Percentiles rank a stretch among this genome's conserved stretches.
Conservation (phyloP, 2,888 invertebrate genomes). For the Meandrusa payeni region DNA sequence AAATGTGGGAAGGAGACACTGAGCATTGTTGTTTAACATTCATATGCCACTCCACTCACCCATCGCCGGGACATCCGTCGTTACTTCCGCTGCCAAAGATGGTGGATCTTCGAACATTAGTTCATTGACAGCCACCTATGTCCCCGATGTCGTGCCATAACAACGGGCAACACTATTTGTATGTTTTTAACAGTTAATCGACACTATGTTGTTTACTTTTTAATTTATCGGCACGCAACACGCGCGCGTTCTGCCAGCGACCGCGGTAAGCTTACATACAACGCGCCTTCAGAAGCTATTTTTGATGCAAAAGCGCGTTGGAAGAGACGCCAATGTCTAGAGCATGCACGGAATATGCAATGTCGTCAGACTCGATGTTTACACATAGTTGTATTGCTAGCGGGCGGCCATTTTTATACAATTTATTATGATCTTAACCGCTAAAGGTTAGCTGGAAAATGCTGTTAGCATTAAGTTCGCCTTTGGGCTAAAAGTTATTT, state of each 20-base stretch:
- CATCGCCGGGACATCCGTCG: slow-evolving; percentile 78
- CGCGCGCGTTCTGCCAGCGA: slow-evolving; percentile 64
- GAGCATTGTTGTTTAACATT: slow-evolving; percentile 73
- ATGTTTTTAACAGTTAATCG: slow-evolving; percentile 34
- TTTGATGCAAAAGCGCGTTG: slow-evolving; percentile 78
- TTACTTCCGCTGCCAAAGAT: slow-evolving; percentile 79
- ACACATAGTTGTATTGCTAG: slow-evolving; percentile 31
- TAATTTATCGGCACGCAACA: slow-evolving; percentile 33
- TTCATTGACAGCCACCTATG: slow-evolving; percentile 69
- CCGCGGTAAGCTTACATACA: slow-evolving; percentile 70
- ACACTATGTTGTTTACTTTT: slow-evolving; percentile 33
- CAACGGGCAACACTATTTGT: slow-evolving; percentile 40
- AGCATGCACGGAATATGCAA: slow-evolving; percentile 80
- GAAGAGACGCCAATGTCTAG: slow-evolving; percentile 78
- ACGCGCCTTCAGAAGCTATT: slow-evolving; percentile 76
- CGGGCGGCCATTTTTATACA: slow-evolving; percentile 14
- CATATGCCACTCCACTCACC: slow-evolving; percentile 73
- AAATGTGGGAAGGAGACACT: slow-evolving; percentile 67
- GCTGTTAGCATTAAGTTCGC: no score
- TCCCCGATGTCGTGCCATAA: slow-evolving; percentile 47
- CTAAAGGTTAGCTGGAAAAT: no score
- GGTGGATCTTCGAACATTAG: slow-evolving; percentile 69
- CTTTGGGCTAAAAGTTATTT: no score
- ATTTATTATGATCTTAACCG: slow-evolving; percentile 24
- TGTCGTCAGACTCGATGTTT: slow-evolving; percentile 71